Conservation (phyloP, 1,140 invertebrate genomes). For the Pteromalus puparum region DNA sequence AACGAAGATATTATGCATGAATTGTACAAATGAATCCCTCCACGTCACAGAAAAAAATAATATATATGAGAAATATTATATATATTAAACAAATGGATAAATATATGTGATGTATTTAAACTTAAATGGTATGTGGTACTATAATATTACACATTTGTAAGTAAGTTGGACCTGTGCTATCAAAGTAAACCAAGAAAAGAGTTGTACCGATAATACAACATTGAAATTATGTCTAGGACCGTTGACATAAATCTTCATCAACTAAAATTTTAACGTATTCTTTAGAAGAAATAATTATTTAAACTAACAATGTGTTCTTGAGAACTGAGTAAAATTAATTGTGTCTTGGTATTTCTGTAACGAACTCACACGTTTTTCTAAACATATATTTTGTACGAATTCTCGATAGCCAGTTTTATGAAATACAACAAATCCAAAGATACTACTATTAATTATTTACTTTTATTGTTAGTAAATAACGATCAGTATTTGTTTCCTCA, state of each 20-base stretch:
- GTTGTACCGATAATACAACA: conserved; percentile 73
- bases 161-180: conserved; percentile 74
- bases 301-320: conserved; percentile 7
- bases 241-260: no score
- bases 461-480: neutral
- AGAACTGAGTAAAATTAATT: neutral
- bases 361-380: neutral
- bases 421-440: conserved; percentile 19
- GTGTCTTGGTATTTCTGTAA: neutral
- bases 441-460: conserved; percentile 1
- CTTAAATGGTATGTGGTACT: conserved; percentile 73
- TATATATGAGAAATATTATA: conserved; percentile 68
- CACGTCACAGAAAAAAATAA: conserved; percentile 73
- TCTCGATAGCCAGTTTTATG: neutral
- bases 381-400: conserved; percentile 8
- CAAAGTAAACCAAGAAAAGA: conserved; percentile 58
- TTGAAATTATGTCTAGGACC: no score
- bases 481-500: conserved; percentile 24
- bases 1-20: conserved; percentile 72
- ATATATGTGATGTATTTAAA: conserved; percentile 75
- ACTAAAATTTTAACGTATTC: no score
- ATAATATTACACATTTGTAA: conserved; percentile 75
- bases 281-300: neutral
- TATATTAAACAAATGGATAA: conserved; percentile 70
- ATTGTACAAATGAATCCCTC: conserved; percentile 76